A percentile compares a stretch with the other conserved stretches of the same genome.
phyloP scores from a whole-genome alignment of 2,888 invertebrate genomes.

The Caenorhabditis auriculariae region DNA sequence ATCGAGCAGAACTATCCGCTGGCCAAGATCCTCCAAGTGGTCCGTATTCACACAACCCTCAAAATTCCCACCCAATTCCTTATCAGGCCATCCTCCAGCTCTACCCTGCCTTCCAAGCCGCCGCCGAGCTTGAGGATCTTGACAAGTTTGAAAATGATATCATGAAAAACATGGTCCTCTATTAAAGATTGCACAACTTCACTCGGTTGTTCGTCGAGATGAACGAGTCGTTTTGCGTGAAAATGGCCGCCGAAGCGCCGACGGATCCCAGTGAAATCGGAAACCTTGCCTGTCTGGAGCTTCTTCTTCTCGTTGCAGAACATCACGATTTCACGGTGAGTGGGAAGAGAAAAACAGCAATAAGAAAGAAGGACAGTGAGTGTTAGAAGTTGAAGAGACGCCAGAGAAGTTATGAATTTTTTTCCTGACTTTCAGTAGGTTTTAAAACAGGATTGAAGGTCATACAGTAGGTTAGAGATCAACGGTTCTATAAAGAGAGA shows the following conservation, averaged over 20 bases:
- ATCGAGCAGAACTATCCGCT: conserved; percentile 72
- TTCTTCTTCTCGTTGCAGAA: conserved; percentile 86
- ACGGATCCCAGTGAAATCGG: conserved; percentile 17
- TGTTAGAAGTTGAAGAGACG: too few relatives aligned
- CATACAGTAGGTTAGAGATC: too few relatives aligned
- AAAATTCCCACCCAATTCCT: neutral
- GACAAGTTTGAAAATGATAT: conserved; percentile 72
- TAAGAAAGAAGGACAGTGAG: too few relatives aligned
- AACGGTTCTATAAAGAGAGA: too few relatives aligned
- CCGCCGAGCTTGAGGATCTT: conserved; percentile 88
- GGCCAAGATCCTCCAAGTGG: conserved; percentile 80
- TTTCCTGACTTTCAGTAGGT: too few relatives aligned
- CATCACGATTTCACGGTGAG: conserved; percentile 95
- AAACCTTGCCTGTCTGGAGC: conserved; percentile 74
- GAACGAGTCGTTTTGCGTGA: conserved; percentile 84
- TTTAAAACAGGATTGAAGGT: too few relatives aligned
- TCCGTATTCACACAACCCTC: too few relatives aligned
- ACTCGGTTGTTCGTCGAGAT: conserved; percentile 91
- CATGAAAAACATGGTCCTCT: too few relatives aligned
- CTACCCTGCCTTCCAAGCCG: conserved; percentile 83
- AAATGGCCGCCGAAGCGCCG: conserved; percentile 71
- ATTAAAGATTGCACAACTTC: conserved; percentile 80
- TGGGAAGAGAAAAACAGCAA: too few relatives aligned
- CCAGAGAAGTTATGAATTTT: too few relatives aligned
- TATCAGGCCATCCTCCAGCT: conserved; percentile 72